Percentiles rank a stretch among this genome's conserved stretches.
phyloP scores from a whole-genome alignment of 1,140 invertebrate species.

The Leptinotarsa lineolata region DNA sequence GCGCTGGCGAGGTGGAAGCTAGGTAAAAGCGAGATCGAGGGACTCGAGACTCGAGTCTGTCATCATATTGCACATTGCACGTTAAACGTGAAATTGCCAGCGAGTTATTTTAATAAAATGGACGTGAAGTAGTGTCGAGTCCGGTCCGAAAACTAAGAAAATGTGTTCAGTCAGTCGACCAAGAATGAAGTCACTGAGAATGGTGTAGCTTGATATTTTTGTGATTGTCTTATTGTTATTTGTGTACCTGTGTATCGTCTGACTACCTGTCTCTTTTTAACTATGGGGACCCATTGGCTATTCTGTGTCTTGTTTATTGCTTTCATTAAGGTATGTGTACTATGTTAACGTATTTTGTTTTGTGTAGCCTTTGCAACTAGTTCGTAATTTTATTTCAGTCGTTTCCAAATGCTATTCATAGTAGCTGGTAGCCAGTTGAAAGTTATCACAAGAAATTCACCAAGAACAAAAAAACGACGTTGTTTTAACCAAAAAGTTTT shows the following conservation, averaged over 20 bases:
- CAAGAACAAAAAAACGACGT: no score
- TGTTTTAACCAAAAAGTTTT: no score
- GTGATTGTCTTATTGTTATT: not conserved
- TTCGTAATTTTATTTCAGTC: no score
- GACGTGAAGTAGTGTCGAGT: not conserved
- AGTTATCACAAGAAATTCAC: no score
- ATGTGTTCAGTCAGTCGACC: not conserved
- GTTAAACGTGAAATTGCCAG: not conserved
- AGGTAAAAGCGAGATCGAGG: not conserved
- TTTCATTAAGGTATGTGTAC: conserved; percentile 2
- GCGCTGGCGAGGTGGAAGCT: not conserved
- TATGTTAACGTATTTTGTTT: no score
- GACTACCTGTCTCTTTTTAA: not conserved
- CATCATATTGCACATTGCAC: not conserved
- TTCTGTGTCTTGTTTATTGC: not conserved
- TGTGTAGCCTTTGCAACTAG: no score
- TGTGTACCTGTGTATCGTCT: not conserved
- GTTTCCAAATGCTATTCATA: no score
- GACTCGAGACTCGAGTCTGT: not conserved
- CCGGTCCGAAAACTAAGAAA: not conserved
- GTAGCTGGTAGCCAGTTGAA: no score
- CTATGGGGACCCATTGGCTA: not conserved
- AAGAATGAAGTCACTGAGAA: not conserved
- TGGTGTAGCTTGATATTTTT: not conserved
- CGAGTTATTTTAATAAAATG: not conserved